These are phyloP conservation scores for Cynopterus sphinx DNA, from an alignment of 2,797 vertebrate species.

Conservation along the genomic window DNA sequence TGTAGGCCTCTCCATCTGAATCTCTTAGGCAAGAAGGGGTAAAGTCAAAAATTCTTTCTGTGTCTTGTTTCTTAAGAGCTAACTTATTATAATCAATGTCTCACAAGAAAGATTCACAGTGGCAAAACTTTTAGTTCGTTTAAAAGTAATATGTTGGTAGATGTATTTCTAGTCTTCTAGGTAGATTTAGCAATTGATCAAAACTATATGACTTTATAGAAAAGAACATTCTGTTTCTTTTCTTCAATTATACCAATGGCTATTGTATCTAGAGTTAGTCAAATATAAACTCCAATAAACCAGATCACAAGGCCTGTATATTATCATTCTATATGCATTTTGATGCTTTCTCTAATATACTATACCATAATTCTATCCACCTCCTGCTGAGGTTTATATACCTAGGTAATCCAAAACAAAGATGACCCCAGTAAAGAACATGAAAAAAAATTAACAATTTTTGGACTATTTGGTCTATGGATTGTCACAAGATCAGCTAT, in stretches of 20 bases:
- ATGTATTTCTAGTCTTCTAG: not conserved
- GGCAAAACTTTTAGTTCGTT: too few relatives aligned
- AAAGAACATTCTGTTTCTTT: not conserved
- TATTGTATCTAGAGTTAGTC: not conserved
- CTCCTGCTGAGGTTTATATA: not conserved
- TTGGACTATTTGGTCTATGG: not conserved
- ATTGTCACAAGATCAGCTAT: conserved; percentile 1
- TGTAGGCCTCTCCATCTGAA: too few relatives aligned
- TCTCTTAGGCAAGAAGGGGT: too few relatives aligned
- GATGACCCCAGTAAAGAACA: not conserved
- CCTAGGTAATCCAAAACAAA: not conserved
- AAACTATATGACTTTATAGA: not conserved
- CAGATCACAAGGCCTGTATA: not conserved
- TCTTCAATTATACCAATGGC: not conserved
- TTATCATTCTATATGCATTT: not conserved
- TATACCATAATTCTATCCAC: not conserved
- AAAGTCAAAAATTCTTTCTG: too few relatives aligned
- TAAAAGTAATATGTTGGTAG: not conserved
- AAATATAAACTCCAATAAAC: not conserved
- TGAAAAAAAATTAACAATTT: not conserved
- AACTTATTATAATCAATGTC: too few relatives aligned
- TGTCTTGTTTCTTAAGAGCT: too few relatives aligned
- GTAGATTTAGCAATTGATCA: not conserved
- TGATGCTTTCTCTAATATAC: not conserved
- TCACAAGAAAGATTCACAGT: too few relatives aligned